Conservation (phyloP, 1,140 invertebrate genomes). For the Magallana angulata region DNA sequence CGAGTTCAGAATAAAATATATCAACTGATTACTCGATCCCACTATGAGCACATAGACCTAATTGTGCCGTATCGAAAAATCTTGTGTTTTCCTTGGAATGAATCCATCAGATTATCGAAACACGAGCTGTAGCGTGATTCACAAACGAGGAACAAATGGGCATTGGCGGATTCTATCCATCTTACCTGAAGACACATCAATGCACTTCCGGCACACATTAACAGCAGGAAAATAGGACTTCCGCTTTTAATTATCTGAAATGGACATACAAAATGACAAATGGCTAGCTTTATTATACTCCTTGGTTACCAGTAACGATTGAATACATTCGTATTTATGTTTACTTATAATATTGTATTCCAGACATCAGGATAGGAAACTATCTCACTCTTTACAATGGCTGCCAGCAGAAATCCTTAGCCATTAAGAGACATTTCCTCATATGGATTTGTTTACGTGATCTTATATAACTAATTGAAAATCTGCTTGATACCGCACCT, state of each 20-base stretch:
- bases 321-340: neutral
- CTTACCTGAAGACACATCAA: slow-evolving; percentile 30
- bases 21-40: no score
- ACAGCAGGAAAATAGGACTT: slow-evolving; percentile 22
- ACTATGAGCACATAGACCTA: no score
- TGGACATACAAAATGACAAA: neutral
- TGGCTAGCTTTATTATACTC: neutral
- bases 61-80: no score
- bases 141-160: neutral
- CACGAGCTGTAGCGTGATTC: neutral
- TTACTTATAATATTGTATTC: neutral
- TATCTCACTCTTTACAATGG: neutral
- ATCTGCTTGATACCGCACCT: neutral
- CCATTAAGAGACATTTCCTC: neutral
- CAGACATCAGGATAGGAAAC: neutral
- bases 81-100: neutral
- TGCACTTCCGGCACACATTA: slow-evolving; percentile 14
- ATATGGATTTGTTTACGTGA: no score
- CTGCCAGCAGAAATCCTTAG: neutral
- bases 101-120: neutral
- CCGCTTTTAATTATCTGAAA: slow-evolving; percentile 38
- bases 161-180: neutral
- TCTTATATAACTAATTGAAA: no score
- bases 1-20: no score
- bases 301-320: neutral